phyloP scores from a whole-genome alignment of 2,113 vertebrate genomes.

The Charina bottae region DNA sequence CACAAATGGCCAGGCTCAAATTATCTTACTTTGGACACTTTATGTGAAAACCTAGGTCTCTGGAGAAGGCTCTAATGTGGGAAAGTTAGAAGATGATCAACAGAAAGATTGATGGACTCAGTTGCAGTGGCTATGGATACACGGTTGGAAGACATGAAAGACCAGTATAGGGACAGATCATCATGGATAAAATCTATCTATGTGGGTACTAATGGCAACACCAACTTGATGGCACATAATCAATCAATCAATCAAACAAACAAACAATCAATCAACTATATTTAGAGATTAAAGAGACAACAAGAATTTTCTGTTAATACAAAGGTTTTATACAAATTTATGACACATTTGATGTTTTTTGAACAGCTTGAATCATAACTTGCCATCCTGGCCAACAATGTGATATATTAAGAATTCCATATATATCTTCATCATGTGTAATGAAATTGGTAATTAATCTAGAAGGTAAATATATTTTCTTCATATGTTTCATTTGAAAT shows the following conservation, averaged over 20 bases:
- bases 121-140: background rate
- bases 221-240: no score
- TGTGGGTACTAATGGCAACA: no score
- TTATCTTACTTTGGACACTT: background rate
- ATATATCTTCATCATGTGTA: constrained; percentile 69
- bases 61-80: background rate
- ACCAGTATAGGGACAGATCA: no score
- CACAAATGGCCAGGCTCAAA: background rate
- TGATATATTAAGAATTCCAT: constrained; percentile 52
- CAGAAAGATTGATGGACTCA: background rate
- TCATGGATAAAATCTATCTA: no score
- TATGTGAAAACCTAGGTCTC: background rate
- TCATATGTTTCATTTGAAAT: constrained; percentile 63
- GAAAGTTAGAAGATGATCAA: background rate
- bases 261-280: no score
- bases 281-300: background rate
- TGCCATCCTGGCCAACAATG: no score
- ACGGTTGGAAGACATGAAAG: no score
- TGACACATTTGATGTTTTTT: no score
- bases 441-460: constrained; percentile 76
- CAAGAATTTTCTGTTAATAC: background rate
- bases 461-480: constrained; percentile 72
- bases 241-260: no score
- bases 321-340: background rate
- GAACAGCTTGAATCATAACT: no score